A percentile compares a stretch with the other conserved stretches of the same genome.
These are phyloP conservation scores for Brachyptera putata DNA, from an alignment of 2,888 invertebrate species.

Conservation along the genomic window DNA sequence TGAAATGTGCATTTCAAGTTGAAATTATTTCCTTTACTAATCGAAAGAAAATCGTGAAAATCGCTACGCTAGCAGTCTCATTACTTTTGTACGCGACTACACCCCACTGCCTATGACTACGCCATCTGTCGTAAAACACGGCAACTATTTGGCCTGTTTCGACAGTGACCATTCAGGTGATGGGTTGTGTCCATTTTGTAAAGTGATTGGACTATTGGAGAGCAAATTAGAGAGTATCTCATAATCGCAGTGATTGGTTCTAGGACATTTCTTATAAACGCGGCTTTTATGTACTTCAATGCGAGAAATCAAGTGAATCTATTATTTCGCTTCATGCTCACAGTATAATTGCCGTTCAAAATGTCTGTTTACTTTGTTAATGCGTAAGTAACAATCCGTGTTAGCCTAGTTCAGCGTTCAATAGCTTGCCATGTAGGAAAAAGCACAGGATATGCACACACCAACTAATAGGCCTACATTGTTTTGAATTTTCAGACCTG, in stretches of 20 bases:
- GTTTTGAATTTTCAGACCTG: slow-evolving; percentile 30
- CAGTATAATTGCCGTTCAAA: background rate
- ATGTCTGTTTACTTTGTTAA: slow-evolving; percentile 65
- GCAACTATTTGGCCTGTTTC: background rate
- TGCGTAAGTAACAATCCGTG: slow-evolving; percentile 56
- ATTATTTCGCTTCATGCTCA: background rate
- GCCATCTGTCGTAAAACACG: no score
- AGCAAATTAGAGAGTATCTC: slow-evolving; percentile 29
- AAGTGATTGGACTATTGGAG: slow-evolving; percentile 30
- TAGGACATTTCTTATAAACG: slow-evolving; percentile 30
- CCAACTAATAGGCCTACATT: no score
- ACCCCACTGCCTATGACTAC: no score
- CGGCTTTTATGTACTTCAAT: slow-evolving; percentile 31
- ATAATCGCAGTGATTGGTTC: slow-evolving; percentile 34
- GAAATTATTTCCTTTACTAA: no score
- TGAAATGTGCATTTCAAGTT: no score
- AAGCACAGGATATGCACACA: no score
- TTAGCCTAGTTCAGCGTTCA: no score
- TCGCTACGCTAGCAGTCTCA: no score
- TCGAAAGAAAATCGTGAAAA: no score
- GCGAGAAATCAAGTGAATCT: background rate
- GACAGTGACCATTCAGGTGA: slow-evolving; percentile 18
- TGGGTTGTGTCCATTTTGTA: slow-evolving; percentile 28
- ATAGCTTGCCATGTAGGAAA: no score
- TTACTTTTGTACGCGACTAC: no score